Conservation (phyloP, 2,797 vertebrate species). For the Hydrolagus colliei region DNA sequence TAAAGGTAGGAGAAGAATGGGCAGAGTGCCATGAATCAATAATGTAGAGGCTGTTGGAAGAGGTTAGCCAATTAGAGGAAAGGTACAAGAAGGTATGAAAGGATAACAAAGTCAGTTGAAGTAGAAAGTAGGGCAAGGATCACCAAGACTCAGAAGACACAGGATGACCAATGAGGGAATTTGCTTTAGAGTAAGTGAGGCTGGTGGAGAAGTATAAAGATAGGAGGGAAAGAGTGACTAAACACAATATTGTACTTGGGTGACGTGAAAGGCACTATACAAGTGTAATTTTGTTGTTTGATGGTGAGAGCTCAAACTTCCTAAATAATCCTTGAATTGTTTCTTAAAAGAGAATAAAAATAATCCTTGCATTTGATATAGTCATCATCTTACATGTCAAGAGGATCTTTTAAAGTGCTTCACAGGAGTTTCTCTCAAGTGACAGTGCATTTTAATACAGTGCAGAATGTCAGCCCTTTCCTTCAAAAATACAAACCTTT, state of each 20-base stretch:
- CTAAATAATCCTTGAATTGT: background rate
- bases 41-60: background rate
- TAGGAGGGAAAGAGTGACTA: no score
- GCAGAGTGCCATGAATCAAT: background rate
- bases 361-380: background rate
- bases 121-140: background rate
- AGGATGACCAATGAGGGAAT: no score
- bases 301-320: background rate
- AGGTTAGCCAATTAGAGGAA: background rate
- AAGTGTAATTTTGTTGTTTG: no score
- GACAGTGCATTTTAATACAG: background rate
- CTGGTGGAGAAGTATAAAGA: no score
- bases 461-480: no score
- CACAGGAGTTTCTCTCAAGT: background rate
- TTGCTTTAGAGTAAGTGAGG: no score
- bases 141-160: background rate
- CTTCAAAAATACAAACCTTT: no score
- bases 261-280: no score
- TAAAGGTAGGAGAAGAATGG: no score
- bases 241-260: no score
- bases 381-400: background rate
- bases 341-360: background rate
- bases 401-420: background rate
- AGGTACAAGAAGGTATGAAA: background rate
- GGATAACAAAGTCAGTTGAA: background rate